Percentiles rank a stretch among this genome's conserved stretches.
phyloP scores from a whole-genome alignment of 2,888 invertebrate species.

The Belgica antarctica region DNA sequence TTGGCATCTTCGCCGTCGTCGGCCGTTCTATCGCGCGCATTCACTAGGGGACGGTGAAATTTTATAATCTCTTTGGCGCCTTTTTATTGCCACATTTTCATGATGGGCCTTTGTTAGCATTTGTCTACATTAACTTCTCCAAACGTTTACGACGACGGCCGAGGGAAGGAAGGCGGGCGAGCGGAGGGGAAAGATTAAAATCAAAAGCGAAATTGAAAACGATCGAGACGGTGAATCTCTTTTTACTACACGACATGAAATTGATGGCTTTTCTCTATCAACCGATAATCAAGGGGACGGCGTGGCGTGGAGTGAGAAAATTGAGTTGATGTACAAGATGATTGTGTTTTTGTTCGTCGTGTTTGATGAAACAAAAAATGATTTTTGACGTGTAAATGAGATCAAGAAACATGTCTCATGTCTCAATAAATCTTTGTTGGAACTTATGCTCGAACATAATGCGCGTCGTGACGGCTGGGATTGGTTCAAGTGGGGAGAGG shows the following conservation, averaged over 20 bases:
- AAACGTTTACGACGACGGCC: background rate
- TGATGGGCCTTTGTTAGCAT: conserved; percentile 29
- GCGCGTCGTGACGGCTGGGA: no score
- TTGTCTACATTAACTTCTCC: conserved; percentile 18
- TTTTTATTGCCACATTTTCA: conserved; percentile 38
- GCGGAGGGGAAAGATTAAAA: background rate
- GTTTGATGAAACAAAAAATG: conserved; percentile 28
- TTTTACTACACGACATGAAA: conserved; percentile 17
- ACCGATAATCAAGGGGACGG: background rate
- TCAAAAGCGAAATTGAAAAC: conserved; percentile 25
- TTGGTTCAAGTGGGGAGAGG: no score
- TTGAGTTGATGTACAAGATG: background rate
- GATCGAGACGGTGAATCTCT: conserved; percentile 11
- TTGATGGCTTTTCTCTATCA: background rate
- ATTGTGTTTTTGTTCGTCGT: conserved; percentile 12
- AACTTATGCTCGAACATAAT: background rate
- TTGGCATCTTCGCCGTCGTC: background rate
- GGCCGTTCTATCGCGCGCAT: background rate
- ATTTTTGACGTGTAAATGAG: conserved; percentile 33
- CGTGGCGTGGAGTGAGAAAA: background rate
- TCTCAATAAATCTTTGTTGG: conserved; percentile 19
- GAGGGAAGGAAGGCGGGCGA: background rate
- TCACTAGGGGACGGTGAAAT: background rate
- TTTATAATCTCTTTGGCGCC: conserved; percentile 43
- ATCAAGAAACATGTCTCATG: conserved; percentile 18